Percentiles rank a stretch among this genome's conserved stretches.
Evolutionary conservation across 2,797 vertebrate species (phyloP).

Genomic region (Tapera naevia): DNA sequence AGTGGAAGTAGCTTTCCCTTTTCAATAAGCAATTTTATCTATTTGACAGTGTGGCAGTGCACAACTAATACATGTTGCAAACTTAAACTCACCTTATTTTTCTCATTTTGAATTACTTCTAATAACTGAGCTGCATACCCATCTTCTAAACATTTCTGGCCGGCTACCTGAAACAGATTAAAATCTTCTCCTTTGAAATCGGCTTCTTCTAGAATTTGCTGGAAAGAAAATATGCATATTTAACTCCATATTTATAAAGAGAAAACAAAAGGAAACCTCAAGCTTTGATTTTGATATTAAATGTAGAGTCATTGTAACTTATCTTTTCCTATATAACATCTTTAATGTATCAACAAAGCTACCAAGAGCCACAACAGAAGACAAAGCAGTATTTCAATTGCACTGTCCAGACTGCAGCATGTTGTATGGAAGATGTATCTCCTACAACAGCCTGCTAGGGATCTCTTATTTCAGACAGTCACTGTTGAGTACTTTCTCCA

Average conservation of each 20-base stretch:
- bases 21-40: not conserved
- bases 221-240: conserved; percentile 20
- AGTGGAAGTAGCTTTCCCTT: not conserved
- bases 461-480: not conserved
- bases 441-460: not conserved
- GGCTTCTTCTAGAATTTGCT: conserved; percentile 88
- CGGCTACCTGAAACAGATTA: conserved; percentile 84
- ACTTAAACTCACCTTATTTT: conserved; percentile 85
- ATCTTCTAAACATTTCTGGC: conserved; percentile 89
- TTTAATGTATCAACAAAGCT: not conserved
- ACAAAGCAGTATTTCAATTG: not conserved
- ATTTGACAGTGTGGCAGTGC: not conserved
- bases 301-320: not conserved
- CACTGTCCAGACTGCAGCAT: not conserved
- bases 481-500: not conserved
- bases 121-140: conserved; percentile 86
- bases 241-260: not conserved
- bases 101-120: conserved; percentile 89
- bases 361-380: not conserved
- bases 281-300: not conserved
- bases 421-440: not conserved
- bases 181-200: conserved; percentile 89
- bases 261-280: not conserved
- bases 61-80: not conserved
- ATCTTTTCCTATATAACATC: not conserved